These are phyloP conservation scores for Condylura cristata DNA, from an alignment of 2,113 vertebrate species.

Conservation along the genomic window DNA sequence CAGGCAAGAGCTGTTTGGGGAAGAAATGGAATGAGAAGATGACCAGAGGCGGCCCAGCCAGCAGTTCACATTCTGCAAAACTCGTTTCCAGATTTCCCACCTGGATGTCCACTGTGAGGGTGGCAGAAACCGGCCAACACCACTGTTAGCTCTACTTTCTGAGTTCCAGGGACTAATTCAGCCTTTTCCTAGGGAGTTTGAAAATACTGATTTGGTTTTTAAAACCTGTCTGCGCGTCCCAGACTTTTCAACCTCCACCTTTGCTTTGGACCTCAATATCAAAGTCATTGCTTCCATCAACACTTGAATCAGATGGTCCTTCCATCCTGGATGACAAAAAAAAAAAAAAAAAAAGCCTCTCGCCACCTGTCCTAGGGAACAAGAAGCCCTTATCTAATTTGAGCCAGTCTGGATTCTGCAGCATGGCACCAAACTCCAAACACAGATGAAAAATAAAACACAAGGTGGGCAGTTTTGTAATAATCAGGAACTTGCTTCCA, in stretches of 20 bases:
- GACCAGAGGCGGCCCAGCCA: neutral
- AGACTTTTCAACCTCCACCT: neutral
- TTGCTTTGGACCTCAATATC: neutral
- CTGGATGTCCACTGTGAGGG: neutral
- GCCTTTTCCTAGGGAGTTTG: neutral
- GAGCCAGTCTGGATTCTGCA: slow-evolving; percentile 48
- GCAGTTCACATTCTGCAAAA: neutral
- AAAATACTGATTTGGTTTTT: neutral
- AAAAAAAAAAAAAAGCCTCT: slow-evolving; percentile 38
- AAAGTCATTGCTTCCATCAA: neutral
- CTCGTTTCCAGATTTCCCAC: neutral
- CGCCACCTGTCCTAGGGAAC: slow-evolving; percentile 21
- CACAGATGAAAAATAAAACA: neutral
- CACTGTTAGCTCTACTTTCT: neutral
- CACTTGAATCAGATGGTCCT: slow-evolving; percentile 22
- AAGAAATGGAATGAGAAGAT: neutral
- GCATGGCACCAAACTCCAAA: slow-evolving; percentile 50
- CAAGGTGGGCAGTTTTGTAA: slow-evolving; percentile 36
- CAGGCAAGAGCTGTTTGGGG: neutral
- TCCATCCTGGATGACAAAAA: neutral
- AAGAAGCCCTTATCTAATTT: neutral
- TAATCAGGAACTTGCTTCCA: slow-evolving; percentile 59
- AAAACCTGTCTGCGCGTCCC: neutral
- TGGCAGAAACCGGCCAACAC: neutral
- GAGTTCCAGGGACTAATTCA: neutral